Conservation (phyloP, 37 sponge, comb jelly and placozoan species). For the Dysidea cf. avara region DNA sequence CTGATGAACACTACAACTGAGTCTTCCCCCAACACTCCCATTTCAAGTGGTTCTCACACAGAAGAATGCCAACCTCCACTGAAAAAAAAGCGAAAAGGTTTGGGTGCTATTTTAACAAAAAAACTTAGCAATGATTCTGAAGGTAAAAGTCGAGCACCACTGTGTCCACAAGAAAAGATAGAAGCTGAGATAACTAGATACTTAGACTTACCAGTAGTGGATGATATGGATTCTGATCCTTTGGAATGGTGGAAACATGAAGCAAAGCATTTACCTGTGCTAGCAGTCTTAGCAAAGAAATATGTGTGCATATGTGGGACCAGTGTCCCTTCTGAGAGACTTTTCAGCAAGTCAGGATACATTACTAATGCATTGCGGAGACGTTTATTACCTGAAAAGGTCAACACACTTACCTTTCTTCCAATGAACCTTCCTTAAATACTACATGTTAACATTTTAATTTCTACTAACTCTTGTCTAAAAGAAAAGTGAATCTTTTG, state of each 20-base stretch:
- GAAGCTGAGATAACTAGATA: not conserved
- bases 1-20: not conserved
- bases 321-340: no score
- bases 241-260: constrained; percentile 18
- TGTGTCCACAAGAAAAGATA: constrained; percentile 1
- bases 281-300: constrained; percentile 13
- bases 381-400: no score
- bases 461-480: no score
- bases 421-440: no score
- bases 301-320: constrained; percentile 17
- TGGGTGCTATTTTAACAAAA: constrained; percentile 34
- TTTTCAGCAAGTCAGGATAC: no score
- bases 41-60: not conserved
- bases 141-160: constrained; percentile 1
- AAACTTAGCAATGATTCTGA: constrained; percentile 24
- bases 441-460: no score
- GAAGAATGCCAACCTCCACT: constrained; percentile 1
- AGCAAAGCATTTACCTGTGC: constrained; percentile 1
- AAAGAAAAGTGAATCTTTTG: no score
- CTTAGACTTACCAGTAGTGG: constrained; percentile 17
- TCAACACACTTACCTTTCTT: no score
- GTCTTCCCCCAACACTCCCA: not conserved
- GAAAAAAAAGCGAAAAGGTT: constrained; percentile 23
- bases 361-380: no score
- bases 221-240: constrained; percentile 4